Base-by-base conservation (phyloP, 2,797 vertebrate genomes). In the Tamandua tetradactyla region DNA sequence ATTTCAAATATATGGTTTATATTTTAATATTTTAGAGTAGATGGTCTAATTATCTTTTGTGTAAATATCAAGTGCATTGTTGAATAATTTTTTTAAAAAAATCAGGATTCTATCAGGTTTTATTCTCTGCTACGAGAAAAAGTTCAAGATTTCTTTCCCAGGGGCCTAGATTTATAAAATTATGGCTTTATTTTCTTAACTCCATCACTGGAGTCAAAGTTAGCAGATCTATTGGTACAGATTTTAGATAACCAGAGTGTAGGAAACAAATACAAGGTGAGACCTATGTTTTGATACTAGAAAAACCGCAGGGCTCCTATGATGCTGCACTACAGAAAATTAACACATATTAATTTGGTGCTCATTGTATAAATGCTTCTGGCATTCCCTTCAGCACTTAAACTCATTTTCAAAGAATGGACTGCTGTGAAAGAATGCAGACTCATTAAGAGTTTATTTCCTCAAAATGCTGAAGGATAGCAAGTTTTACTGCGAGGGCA, bases 401-500 rank as follows among this genome's bases (percentile, higher is more conserved):
- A 93, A 93, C 86, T 96, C 95, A 96, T 95, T 96, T 96, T 93
- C 92, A 87, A 89, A 94, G 90, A 96, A 97, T 93, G 86, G 92
- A 94, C 92, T 91, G 92, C 86, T 94, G 68, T 92, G 94, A 96
- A 94, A 94, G 83, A 96, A 96, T 35, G 76, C 61, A 86, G 82
- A 40, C 72, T 97, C 93, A 94, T 96, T 96, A 97, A 91, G 96
- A 94, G 91, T 96, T 97, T 96, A 95, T 96, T 96, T 96, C 94
- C 91, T 96, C 86, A 93, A 94, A 96, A 96, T 72, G 80, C 93
- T 96, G 92, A 96, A 97, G 83, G 83, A 95, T 23, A 93, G 89
- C 75, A 97, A 92, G 89, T 95, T 91, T 96, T 76, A 18, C 47
- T 76, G 35, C 20, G 61, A 93, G 20, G 47, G 32, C 27, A 84